These are phyloP conservation scores for Parnassius apollo DNA, from an alignment of 2,888 invertebrate genomes.

Conservation along the genomic window DNA sequence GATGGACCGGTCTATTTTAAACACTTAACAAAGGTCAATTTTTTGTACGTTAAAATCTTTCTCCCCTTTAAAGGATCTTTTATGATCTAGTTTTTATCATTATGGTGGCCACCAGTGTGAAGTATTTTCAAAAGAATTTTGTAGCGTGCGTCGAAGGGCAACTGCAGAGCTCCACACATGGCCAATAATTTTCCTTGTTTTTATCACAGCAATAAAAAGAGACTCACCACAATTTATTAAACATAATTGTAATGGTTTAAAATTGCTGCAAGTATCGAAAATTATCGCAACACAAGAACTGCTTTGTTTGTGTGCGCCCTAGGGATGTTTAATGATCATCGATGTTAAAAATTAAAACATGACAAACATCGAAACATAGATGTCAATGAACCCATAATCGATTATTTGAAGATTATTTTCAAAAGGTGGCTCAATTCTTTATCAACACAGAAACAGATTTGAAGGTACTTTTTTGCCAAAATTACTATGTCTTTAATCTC, in stretches of 20 bases:
- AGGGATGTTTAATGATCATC: background rate
- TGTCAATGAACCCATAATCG: no score
- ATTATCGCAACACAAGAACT: constrained; percentile 9
- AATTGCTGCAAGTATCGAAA: constrained; percentile 26
- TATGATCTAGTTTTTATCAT: constrained; percentile 14
- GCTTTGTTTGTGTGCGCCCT: constrained; percentile 6
- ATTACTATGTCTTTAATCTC: no score
- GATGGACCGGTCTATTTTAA: no score
- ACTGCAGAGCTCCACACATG: constrained; percentile 19
- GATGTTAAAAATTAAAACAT: background rate
- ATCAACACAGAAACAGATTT: no score
- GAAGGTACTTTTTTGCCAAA: no score
- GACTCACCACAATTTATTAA: constrained; percentile 25
- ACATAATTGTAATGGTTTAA: constrained; percentile 26
- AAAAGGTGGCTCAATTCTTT: no score
- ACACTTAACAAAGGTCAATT: background rate
- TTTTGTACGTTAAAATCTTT: background rate
- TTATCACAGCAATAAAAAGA: constrained; percentile 11
- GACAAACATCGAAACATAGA: background rate
- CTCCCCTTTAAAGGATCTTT: constrained; percentile 5
- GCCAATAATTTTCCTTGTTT: constrained; percentile 20
- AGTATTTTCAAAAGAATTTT: constrained; percentile 18
- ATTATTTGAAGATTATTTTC: no score
- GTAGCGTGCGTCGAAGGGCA: constrained; percentile 14
- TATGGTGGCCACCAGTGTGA: constrained; percentile 6